These are phyloP conservation scores for Archivesica marissinica DNA, from an alignment of 1,140 invertebrate genomes.

Conservation along the genomic window DNA sequence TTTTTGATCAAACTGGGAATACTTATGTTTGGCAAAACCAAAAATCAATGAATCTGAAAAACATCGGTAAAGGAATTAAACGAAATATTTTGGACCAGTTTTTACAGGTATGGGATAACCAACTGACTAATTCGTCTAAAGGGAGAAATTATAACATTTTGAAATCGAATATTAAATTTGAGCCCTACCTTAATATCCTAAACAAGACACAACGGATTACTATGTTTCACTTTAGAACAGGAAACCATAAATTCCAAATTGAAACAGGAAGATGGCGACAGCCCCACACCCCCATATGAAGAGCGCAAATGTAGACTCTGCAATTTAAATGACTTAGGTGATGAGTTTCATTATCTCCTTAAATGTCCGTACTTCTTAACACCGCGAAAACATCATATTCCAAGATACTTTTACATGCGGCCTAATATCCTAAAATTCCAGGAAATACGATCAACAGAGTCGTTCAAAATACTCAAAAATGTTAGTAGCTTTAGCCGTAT, in stretches of 20 bases:
- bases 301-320: not conserved
- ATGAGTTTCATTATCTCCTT: not conserved
- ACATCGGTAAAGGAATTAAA: no score
- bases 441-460: no score
- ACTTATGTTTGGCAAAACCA: no score
- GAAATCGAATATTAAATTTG: not conserved
- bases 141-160: no score
- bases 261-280: not conserved
- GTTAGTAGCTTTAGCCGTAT: no score
- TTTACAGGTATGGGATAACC: no score
- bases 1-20: no score
- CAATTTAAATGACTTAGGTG: not conserved
- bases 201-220: not conserved
- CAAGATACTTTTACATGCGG: not conserved
- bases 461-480: no score
- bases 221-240: not conserved
- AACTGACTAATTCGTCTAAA: no score
- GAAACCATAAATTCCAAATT: not conserved
- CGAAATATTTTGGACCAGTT: no score
- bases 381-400: not conserved
- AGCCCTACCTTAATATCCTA: not conserved
- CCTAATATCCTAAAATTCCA: no score
- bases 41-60: no score
- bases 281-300: not conserved
- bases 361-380: not conserved